Percentiles rank a stretch among this genome's conserved stretches.
Evolutionary conservation across 2,113 vertebrate genomes (phyloP).

Genomic region (Crotalus horridus): DNA sequence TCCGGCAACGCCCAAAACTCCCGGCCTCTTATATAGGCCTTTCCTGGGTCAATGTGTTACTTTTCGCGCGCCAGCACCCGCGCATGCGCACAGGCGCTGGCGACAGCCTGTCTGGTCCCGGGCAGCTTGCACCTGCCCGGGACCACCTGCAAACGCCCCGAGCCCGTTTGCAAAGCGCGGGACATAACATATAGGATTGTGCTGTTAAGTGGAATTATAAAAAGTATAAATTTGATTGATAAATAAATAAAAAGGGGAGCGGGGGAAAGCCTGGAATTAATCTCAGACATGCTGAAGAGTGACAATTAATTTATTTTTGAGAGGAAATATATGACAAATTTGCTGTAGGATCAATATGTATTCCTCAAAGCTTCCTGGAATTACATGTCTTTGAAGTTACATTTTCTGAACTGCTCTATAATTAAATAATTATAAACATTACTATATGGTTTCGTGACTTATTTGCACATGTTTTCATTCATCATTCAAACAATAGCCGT

Average conservation of each 20-base stretch:
- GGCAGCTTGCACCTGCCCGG: too few relatives aligned
- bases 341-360: conserved; percentile 21
- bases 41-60: too few relatives aligned
- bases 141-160: too few relatives aligned
- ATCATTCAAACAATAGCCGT: conserved; percentile 20
- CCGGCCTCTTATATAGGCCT: too few relatives aligned
- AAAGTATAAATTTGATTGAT: not conserved
- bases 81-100: too few relatives aligned
- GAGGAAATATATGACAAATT: conserved; percentile 35
- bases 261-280: not conserved
- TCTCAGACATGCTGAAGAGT: conserved; percentile 23
- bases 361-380: conserved; percentile 17
- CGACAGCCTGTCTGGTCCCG: too few relatives aligned
- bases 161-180: too few relatives aligned
- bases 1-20: too few relatives aligned
- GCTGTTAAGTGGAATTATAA: conserved; percentile 16
- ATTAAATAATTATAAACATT: conserved; percentile 18
- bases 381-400: conserved; percentile 14
- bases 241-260: not conserved
- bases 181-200: too few relatives aligned
- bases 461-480: conserved; percentile 16
- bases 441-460: conserved; percentile 19
- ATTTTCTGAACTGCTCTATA: conserved; percentile 13
- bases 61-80: too few relatives aligned
- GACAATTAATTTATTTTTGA: conserved; percentile 19